Percentiles rank a stretch among this genome's conserved stretches.
phyloP scores from a whole-genome alignment of 1,140 invertebrate species.

The Trachelipus rathkii region DNA sequence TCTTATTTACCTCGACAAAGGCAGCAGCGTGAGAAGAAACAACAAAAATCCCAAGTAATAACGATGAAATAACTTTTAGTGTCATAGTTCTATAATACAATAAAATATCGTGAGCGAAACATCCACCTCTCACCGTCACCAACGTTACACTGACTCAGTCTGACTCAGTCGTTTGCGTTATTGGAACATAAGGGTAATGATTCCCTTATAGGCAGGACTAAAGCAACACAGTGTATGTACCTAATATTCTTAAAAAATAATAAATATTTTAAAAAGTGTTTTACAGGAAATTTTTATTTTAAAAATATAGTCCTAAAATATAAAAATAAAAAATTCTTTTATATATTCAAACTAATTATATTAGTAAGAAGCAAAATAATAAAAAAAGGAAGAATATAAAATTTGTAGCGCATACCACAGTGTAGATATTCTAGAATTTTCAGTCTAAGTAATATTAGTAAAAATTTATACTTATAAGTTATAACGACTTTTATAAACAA shows the following conservation, averaged over 20 bases:
- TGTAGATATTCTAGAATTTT: neutral
- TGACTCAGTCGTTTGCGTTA: neutral
- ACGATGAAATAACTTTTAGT: neutral
- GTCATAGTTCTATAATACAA: neutral
- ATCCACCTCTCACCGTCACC: neutral
- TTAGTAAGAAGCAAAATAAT: neutral
- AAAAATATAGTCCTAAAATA: neutral
- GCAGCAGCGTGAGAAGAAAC: neutral
- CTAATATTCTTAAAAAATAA: too few species aligned
- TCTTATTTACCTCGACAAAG: neutral
- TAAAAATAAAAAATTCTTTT: neutral
- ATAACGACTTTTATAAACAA: neutral
- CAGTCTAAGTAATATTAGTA: neutral
- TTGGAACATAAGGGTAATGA: neutral
- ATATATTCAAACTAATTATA: neutral
- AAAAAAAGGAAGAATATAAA: neutral
- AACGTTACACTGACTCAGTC: constrained; percentile 3
- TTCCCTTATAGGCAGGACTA: neutral
- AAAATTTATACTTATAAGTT: neutral
- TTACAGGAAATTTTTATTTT: too few species aligned
- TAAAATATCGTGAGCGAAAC: neutral
- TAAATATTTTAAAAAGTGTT: too few species aligned
- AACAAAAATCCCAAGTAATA: neutral
- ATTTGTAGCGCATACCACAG: neutral
- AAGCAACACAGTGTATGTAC: neutral